Base-by-base conservation (phyloP, 2,888 invertebrate species). In the Girardia tigrina region DNA sequence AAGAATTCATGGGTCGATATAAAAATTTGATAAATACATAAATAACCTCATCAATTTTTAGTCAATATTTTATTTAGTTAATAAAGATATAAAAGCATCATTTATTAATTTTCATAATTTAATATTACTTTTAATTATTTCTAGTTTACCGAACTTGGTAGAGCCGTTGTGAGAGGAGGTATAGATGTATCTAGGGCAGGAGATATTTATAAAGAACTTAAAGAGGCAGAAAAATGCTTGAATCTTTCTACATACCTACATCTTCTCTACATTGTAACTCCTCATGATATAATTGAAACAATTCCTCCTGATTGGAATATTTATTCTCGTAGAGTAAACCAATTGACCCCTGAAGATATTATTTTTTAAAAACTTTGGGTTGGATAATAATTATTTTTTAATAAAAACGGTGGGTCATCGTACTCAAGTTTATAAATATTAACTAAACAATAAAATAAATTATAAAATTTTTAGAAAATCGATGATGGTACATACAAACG, bases 121-220 rank as follows among this genome's bases (percentile, higher is more conserved):
- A n/a, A n/a, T n/a, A n/a, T n/a, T n/a, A n/a, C n/a, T 36, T 36
- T 16, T 36, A 36, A 12, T 12, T 36, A 56, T 36, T 79, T 84
- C 29, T 80, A 82, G 73, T 82, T 83, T 20, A 83, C 83, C n/a
- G 78, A 79, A 8, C 81, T 92, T 28, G 93, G 93, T 14, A 87
- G 85, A 78, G 92, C 93, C 0, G 90, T 91, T 28, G 90, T 91
- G 80, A 91, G 90, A 90, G 90, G 90, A n/a, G 89, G 90, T 77
- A 88, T 95, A 78, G 90, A 91, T 79, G 86, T 92, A 72, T 85
- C 88, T 14, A 86, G 87, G 72, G 90, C 91, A 0, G 87, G 88
- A 79, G 86, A 86, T 78, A 85, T 95, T n/a, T 88, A 90, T 79
- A 85, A 86, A 6, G 93, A 94, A 82, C 85, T 94, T 77, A 86